A percentile compares a stretch with the other conserved stretches of the same genome.
phyloP scores from a whole-genome alignment of 2,113 vertebrate species.

The Neodon shergylaensis region DNA sequence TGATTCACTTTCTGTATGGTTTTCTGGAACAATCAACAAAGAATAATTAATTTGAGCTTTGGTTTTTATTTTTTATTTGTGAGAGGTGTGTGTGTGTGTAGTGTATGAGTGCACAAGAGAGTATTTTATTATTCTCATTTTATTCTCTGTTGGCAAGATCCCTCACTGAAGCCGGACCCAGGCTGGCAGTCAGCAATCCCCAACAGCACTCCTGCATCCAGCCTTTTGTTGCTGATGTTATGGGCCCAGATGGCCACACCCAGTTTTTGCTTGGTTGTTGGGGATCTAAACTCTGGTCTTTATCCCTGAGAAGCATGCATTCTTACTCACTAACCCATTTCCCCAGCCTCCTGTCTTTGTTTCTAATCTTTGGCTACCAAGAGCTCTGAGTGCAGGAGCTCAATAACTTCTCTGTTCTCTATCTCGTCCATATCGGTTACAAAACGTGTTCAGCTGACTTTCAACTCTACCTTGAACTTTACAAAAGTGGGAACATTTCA shows the following conservation, averaged over 20 bases:
- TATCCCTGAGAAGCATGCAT: background rate
- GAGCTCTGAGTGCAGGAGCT: background rate
- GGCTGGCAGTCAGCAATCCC: too few species aligned
- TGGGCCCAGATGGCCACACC: background rate
- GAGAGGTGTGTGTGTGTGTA: background rate
- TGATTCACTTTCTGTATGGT: background rate
- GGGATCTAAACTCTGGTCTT: background rate
- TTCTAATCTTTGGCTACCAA: background rate
- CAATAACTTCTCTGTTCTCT: background rate
- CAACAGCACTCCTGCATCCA: too few species aligned
- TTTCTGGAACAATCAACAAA: background rate
- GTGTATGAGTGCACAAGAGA: background rate
- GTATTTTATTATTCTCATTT: background rate
- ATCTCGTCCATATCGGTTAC: background rate
- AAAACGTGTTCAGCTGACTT: slow-evolving; percentile 16
- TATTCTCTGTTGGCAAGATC: background rate
- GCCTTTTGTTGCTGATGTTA: background rate
- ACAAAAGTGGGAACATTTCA: background rate
- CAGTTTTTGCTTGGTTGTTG: background rate
- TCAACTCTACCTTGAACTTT: background rate
- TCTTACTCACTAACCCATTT: background rate
- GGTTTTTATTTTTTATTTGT: background rate
- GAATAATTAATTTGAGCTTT: background rate
- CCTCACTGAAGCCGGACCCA: background rate
- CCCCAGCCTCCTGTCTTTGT: background rate